Percentiles rank a stretch among this genome's conserved stretches.
These are phyloP conservation scores for Caenorhabditis sp. DNA, from an alignment of 2,888 invertebrate genomes.

Conservation along the genomic window DNA sequence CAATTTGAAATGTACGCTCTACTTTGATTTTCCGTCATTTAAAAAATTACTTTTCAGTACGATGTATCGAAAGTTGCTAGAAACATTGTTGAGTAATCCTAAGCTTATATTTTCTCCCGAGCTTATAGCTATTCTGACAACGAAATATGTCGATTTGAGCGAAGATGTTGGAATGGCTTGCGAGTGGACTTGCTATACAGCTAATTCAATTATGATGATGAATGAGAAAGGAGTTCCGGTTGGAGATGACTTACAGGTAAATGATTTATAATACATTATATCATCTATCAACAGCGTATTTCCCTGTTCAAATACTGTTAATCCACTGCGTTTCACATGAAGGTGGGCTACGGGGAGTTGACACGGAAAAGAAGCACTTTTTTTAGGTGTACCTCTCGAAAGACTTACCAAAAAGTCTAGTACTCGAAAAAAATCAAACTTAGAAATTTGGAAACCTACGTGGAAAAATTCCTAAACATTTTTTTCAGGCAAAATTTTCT, in stretches of 20 bases:
- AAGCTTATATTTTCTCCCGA: slow-evolving; percentile 14
- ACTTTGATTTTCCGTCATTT: not conserved
- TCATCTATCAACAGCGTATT: too few relatives aligned
- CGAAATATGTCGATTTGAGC: slow-evolving; percentile 18
- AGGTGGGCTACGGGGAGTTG: too few relatives aligned
- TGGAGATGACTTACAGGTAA: slow-evolving; percentile 3
- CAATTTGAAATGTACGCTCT: slow-evolving; percentile 2
- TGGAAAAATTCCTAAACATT: too few relatives aligned
- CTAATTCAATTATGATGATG: slow-evolving; percentile 4
- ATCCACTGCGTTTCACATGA: too few relatives aligned
- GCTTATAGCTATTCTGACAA: slow-evolving; percentile 4
- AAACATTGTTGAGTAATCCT: slow-evolving; percentile 5
- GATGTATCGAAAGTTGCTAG: slow-evolving; percentile 4
- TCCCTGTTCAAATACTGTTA: too few relatives aligned
- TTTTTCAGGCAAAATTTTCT: too few relatives aligned
- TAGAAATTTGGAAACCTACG: too few relatives aligned
- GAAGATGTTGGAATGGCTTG: slow-evolving; percentile 5
- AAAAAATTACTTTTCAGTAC: not conserved
- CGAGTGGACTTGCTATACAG: slow-evolving; percentile 18
- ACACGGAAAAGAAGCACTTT: too few relatives aligned
- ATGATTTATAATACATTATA: too few relatives aligned
- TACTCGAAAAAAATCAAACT: too few relatives aligned
- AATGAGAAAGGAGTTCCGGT: not conserved
- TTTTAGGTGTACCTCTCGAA: too few relatives aligned
- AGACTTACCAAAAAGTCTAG: too few relatives aligned